Conservation (phyloP, 2,113 vertebrate species). For the Silurus glanis region DNA sequence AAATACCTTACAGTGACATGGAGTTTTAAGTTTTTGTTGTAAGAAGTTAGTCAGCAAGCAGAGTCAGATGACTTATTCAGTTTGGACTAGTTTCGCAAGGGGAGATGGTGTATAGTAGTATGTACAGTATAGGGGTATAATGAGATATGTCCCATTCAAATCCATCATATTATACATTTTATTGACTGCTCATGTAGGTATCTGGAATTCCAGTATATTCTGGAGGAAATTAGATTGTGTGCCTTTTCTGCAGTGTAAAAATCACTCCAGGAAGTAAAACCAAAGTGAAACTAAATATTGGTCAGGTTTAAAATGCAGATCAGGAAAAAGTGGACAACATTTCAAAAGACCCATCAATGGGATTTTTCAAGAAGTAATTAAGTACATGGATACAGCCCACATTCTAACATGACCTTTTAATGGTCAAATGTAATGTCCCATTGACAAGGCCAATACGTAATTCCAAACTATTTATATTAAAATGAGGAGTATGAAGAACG, state of each 20-base stretch:
- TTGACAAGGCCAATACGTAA: neutral
- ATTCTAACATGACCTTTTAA: neutral
- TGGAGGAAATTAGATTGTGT: neutral
- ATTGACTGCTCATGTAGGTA: neutral
- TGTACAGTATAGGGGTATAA: no score
- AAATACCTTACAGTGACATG: neutral
- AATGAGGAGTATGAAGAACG: neutral
- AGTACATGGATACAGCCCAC: neutral
- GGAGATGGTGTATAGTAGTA: neutral
- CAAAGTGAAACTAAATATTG: neutral
- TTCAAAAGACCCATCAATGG: neutral
- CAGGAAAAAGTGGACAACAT: neutral
- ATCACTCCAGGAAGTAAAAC: neutral
- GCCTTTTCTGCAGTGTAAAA: neutral
- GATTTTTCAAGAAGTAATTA: neutral
- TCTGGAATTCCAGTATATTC: neutral
- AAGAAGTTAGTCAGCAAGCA: neutral
- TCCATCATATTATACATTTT: neutral
- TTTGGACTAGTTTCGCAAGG: neutral
- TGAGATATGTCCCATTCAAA: neutral
- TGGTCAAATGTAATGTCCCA: neutral
- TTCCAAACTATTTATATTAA: neutral
- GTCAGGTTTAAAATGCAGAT: neutral
- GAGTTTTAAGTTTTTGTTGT: constrained; percentile 1
- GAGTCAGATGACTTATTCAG: neutral